Conservation (phyloP, 1,140 invertebrate species). For the Drosophila erecta region DNA sequence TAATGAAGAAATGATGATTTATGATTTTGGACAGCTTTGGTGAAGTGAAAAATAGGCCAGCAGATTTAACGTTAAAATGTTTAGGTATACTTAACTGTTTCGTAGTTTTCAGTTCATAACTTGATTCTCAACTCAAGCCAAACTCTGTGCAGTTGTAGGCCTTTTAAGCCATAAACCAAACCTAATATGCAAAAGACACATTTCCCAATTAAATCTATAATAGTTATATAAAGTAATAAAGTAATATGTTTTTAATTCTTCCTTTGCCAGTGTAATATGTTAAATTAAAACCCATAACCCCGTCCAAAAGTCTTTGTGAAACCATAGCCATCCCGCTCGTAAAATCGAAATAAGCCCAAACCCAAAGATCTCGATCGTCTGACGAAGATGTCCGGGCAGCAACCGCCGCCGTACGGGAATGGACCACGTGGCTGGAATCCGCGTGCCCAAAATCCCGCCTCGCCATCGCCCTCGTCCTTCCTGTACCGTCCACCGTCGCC, state of each 20-base stretch:
- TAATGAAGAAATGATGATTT: slow-evolving; percentile 54
- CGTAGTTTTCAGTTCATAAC: background rate
- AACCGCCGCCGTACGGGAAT: slow-evolving; percentile 86
- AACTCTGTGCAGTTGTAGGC: background rate
- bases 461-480: slow-evolving; percentile 85
- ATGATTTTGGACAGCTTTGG: slow-evolving; percentile 23
- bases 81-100: background rate
- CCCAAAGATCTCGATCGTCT: slow-evolving; percentile 23
- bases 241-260: slow-evolving; percentile 4
- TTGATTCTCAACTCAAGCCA: background rate
- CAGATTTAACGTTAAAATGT: background rate
- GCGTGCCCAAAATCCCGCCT: slow-evolving; percentile 71
- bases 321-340: slow-evolving; percentile 8
- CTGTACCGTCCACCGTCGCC: slow-evolving; percentile 88
- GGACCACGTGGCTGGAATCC: slow-evolving; percentile 85
- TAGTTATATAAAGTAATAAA: background rate
- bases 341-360: slow-evolving; percentile 28
- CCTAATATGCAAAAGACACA: too few species aligned
- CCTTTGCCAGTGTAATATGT: slow-evolving; percentile 66
- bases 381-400: slow-evolving; percentile 86
- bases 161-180: background rate
- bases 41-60: background rate
- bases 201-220: too few species aligned
- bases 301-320: slow-evolving; percentile 53
- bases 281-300: slow-evolving; percentile 56